phyloP scores from a whole-genome alignment of 2,888 invertebrate genomes.

The Cantharis rufa region DNA sequence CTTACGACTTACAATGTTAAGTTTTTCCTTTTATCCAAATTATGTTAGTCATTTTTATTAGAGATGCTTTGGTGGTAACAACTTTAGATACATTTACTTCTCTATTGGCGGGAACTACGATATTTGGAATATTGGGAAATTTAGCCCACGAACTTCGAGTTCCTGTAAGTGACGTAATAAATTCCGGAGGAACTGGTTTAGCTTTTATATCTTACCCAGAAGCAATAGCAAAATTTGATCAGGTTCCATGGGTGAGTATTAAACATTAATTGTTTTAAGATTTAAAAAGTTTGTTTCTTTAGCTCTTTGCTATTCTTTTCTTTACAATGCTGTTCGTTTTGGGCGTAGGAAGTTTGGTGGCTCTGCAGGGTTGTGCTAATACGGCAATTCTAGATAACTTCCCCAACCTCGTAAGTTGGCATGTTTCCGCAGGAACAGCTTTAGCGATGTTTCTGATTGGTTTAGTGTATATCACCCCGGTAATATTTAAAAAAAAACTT shows the following conservation, averaged over 20 bases:
- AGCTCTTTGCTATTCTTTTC: slow-evolving; percentile 77
- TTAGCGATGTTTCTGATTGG: slow-evolving; percentile 65
- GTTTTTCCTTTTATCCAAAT: background rate
- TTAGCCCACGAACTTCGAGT: slow-evolving; percentile 69
- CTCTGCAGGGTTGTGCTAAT: slow-evolving; percentile 70
- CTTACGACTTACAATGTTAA: background rate
- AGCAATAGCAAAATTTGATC: slow-evolving; percentile 75
- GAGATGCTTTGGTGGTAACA: slow-evolving; percentile 81
- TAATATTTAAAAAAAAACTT: slow-evolving; percentile 50
- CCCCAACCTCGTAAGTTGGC: slow-evolving; percentile 63
- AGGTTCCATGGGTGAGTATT: slow-evolving; percentile 68
- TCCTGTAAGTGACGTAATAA: slow-evolving; percentile 68
- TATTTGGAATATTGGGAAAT: slow-evolving; percentile 83
- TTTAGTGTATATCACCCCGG: slow-evolving; percentile 75
- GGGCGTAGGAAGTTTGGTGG: slow-evolving; percentile 77
- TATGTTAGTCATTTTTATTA: slow-evolving; percentile 42
- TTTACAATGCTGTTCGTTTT: slow-evolving; percentile 82
- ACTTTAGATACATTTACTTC: slow-evolving; percentile 83
- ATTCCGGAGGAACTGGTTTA: slow-evolving; percentile 74
- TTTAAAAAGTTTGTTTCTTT: slow-evolving; percentile 26
- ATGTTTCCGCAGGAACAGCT: slow-evolving; percentile 59
- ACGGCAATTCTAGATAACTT: slow-evolving; percentile 72
- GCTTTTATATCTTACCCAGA: slow-evolving; percentile 87
- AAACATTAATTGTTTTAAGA: background rate
- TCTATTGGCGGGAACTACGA: slow-evolving; percentile 78